Conservation (phyloP, 2,113 vertebrate species). For the Dicaeum eximium region DNA sequence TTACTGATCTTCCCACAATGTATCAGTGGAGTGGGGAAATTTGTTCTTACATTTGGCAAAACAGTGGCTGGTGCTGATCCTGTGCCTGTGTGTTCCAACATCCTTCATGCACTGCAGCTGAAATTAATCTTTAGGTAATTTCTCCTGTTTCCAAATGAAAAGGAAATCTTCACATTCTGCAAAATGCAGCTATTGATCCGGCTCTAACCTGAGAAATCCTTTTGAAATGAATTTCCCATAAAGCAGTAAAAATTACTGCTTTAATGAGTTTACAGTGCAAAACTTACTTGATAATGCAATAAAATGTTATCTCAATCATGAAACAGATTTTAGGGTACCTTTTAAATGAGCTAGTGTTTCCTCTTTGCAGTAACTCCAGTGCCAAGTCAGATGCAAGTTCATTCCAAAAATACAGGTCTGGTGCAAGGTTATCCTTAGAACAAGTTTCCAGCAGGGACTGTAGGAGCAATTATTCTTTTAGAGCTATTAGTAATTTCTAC, state of each 20-base stretch:
- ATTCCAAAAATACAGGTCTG: background rate
- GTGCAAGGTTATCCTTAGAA: background rate
- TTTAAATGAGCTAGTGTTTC: background rate
- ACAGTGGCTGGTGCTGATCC: background rate
- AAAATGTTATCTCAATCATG: background rate
- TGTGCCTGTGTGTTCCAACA: background rate
- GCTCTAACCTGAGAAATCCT: constrained; percentile 14
- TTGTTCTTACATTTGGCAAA: background rate
- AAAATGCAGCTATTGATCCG: constrained; percentile 21
- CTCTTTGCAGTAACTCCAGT: background rate
- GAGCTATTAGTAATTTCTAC: background rate
- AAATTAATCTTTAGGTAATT: background rate
- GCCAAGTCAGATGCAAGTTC: background rate
- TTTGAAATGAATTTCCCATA: constrained; percentile 31
- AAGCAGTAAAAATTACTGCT: constrained; percentile 10
- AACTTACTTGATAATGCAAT: background rate
- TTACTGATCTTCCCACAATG: background rate
- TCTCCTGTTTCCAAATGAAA: background rate
- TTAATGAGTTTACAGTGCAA: constrained; percentile 9
- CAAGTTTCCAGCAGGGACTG: background rate
- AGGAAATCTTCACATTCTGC: constrained; percentile 15
- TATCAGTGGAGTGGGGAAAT: background rate
- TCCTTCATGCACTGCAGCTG: background rate
- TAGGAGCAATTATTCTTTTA: background rate
- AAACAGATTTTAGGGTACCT: background rate